phyloP scores from a whole-genome alignment of 2,113 vertebrate genomes.

The Lepus europaeus region DNA sequence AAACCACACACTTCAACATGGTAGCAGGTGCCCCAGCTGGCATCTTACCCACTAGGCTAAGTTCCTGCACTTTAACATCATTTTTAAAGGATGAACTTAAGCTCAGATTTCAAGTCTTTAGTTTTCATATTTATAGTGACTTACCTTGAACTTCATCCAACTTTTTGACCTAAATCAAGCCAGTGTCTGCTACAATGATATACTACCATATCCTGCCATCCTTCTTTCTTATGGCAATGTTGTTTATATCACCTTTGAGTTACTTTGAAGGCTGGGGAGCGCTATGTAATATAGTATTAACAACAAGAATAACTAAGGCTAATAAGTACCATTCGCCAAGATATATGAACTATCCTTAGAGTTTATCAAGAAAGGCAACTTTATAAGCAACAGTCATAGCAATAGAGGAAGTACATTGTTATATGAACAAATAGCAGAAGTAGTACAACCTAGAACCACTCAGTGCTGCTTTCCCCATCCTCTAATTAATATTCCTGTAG shows the following conservation, averaged over 20 bases:
- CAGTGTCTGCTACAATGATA: background rate
- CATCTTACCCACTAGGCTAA: no score
- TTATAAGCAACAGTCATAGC: background rate
- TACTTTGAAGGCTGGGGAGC: background rate
- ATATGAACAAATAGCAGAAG: background rate
- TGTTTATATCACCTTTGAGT: background rate
- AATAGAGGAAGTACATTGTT: background rate
- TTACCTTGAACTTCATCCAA: background rate
- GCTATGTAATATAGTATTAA: background rate
- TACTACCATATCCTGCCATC: background rate
- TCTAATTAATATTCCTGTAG: background rate
- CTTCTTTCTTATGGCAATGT: background rate
- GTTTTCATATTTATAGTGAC: background rate
- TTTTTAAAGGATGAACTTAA: background rate
- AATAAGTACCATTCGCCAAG: background rate
- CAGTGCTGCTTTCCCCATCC: background rate
- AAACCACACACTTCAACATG: no score
- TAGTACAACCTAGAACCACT: background rate
- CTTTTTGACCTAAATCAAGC: background rate
- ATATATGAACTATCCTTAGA: background rate
- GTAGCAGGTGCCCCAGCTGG: no score
- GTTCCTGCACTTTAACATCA: no score
- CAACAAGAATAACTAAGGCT: background rate
- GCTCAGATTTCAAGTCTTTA: background rate
- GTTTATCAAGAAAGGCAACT: background rate